Percentiles rank a stretch among this genome's conserved stretches.
Evolutionary conservation across 2,113 vertebrate genomes (phyloP).

Genomic region (Lates calcarifer): DNA sequence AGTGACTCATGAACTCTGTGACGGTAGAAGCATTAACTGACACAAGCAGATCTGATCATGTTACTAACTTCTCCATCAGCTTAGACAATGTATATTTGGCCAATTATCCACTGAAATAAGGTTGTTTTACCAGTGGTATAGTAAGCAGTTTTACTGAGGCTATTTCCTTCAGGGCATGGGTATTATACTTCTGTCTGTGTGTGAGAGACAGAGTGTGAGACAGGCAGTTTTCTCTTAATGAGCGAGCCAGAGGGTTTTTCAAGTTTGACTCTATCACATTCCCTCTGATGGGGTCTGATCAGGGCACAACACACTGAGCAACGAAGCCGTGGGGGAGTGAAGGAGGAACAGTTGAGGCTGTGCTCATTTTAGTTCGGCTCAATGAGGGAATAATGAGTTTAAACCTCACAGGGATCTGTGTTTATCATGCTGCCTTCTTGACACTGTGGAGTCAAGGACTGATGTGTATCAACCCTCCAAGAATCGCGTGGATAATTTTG

Average conservation of each 20-base stretch:
- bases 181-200: not conserved
- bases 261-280: slow-evolving; percentile 37
- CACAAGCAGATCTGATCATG: not conserved
- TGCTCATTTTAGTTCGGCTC: slow-evolving; percentile 29
- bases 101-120: not conserved
- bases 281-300: slow-evolving; percentile 51
- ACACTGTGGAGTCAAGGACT: slow-evolving; percentile 45
- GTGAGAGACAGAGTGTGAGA: not conserved
- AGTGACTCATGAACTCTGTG: not conserved
- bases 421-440: slow-evolving; percentile 31
- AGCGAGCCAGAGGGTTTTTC: slow-evolving; percentile 33
- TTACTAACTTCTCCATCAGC: not conserved
- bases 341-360: slow-evolving; percentile 11
- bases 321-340: not conserved
- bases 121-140: not conserved
- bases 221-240: slow-evolving; percentile 38
- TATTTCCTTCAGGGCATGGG: not conserved
- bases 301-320: slow-evolving; percentile 30
- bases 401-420: slow-evolving; percentile 28
- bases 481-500: not conserved
- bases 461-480: slow-evolving; percentile 9
- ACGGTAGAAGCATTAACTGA: not conserved
- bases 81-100: not conserved
- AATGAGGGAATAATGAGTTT: slow-evolving; percentile 51
- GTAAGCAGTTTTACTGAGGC: not conserved